Evolutionary conservation across 2,113 vertebrate genomes (phyloP), one percentile per base, ranked within the genome.

Genomic region (Odontesthes bonariensis): DNA sequence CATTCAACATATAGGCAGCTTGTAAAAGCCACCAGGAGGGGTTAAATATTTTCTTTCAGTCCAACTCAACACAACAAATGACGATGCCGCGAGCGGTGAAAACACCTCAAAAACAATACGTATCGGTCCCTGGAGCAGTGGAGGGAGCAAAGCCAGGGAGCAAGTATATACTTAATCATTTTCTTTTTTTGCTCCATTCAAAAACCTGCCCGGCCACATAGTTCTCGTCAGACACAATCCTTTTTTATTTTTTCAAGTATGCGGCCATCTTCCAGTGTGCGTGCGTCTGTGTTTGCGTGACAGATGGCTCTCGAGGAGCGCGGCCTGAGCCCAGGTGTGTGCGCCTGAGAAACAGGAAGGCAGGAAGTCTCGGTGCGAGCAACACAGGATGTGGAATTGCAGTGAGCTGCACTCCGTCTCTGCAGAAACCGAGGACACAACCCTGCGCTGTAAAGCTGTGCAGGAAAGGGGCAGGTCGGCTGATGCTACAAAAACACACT

Each of bases 301-400:
- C 84, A 92, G 86, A 88, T 79, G 90, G 86, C 82, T 77, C 75
- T 86, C 47, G 69, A 44, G 81, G 67, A 84, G 71, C 59, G 33
- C 81, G 72, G 80, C 79, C 66, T 51, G 74, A 74, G 80, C 79
- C 77, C 91, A 90, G 91, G 89, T 91, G 91, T 83, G 67, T 67
- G 79, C 57, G 79, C 76, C 83, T 85, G 86, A 85, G 76, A 83
- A 85, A 91, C 83, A 91, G 90, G 82, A 88, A 88, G 83, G 69
- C 83, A 88, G 91, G 86, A 91, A 90, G 88, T 79, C 73, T 81
- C 55, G 54, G 60, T 74, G 72, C 32, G 73, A 86, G 80, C 86
- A 69, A 73, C 88, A 90, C 92, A 92, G 90, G 89, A 92, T 86
- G 86, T 86, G 87, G 66, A 69, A 70, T 44, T 70, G 81, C 66